A percentile compares a stretch with the other conserved stretches of the same genome.
Conservation (phyloP, 2,888 invertebrate species). For the Fragum sueziense region DNA sequence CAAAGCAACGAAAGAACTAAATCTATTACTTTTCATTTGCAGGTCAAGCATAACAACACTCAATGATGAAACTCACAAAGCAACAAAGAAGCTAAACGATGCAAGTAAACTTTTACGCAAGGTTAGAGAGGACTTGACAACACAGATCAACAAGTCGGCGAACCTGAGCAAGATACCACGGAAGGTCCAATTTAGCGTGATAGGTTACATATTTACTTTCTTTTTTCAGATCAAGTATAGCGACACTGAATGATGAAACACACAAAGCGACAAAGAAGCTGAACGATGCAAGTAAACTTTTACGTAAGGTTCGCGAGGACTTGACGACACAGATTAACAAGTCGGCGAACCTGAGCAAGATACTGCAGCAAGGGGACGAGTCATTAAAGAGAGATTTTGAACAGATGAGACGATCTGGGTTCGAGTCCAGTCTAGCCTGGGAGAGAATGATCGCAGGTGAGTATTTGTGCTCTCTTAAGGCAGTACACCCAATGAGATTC, state of each 20-base stretch:
- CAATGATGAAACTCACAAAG: slow-evolving; percentile 54
- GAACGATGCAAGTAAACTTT: slow-evolving; percentile 64
- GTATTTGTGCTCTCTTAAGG: no score
- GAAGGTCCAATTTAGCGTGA: no score
- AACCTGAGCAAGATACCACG: slow-evolving; percentile 65
- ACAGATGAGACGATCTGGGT: slow-evolving; percentile 60
- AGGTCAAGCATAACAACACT: slow-evolving; percentile 55
- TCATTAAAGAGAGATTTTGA: slow-evolving; percentile 67
- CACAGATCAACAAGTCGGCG: slow-evolving; percentile 62
- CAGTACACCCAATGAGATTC: no score
- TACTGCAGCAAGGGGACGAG: slow-evolving; percentile 67
- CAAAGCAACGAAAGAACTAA: no score
- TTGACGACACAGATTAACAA: slow-evolving; percentile 60
- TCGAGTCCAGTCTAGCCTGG: slow-evolving; percentile 64
- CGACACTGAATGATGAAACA: slow-evolving; percentile 53
- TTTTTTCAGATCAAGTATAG: slow-evolving; percentile 54
- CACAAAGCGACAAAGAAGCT: slow-evolving; percentile 61
- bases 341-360: slow-evolving; percentile 64
- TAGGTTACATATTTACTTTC: no score
- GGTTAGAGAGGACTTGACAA: slow-evolving; percentile 61
- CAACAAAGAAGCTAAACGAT: slow-evolving; percentile 64
- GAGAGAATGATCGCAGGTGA: slow-evolving; percentile 69
- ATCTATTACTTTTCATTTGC: no score
- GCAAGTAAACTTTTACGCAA: slow-evolving; percentile 65
- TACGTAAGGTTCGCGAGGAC: slow-evolving; percentile 64